Evolutionary conservation across 1,140 invertebrate genomes (phyloP), one percentile per base, ranked within the genome.

Genomic region (Zaprionus tsacasi): DNA sequence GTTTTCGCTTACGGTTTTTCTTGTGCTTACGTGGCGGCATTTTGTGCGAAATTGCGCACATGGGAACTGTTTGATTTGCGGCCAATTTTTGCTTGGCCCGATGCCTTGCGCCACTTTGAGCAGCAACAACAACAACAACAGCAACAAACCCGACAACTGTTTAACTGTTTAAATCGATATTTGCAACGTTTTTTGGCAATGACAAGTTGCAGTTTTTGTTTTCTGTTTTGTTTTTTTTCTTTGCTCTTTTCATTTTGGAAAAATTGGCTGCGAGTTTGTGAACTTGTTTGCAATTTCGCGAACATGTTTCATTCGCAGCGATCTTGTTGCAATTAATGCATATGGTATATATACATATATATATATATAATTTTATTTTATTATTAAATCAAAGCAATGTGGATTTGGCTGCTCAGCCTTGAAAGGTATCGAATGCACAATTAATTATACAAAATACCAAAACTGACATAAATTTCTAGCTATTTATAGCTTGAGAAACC

Each of bases 41-140:
- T 88, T 87, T 74, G 66, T 27, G 73, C 67, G 55, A 78, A 88
- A 88, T 89, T 88, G 81, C 68, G 83, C 83, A 85, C 83, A 88
- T 88, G 83, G 83, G 83, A 88, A 88, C 83, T 89, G 83, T 89
- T 89, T 88, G 83, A 88, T 89, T 88, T 89, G 85, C 78, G 77
- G 85, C 67, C 81, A 83, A 82, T 89, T 80, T 80, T 76, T 65
- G 69, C 66, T 80, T 57, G 74, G 70, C 69, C 74, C 83, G 71
- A 74, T 85, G 81, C 81, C 74, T 85, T 70, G 65, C 74, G 63
- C 74, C 69, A 73, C 63, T 72, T 77, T 72, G 55, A 58, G 2
- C 43, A 30, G 35, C 30, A 64, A 25, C 48, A 56, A 8, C 52
- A 50, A 25, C 33, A 50, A 40, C 61, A 64, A 50, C 61, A 55